Evolutionary conservation across 1,140 invertebrate species (phyloP), one percentile per base, ranked within the genome.

Genomic region (Brachionus rotundiformis): DNA sequence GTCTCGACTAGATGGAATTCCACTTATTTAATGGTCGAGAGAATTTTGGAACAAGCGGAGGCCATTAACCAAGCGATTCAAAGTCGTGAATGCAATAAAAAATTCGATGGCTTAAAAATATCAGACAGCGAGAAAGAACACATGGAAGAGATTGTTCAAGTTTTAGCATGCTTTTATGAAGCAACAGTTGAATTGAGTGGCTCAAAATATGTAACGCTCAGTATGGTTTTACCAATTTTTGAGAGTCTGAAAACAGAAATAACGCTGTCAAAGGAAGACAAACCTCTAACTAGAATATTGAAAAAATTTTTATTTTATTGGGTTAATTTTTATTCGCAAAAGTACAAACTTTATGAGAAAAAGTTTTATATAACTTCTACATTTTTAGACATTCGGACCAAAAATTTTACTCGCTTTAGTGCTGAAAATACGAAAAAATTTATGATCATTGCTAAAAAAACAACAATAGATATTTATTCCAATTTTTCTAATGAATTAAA

Each of bases 1-100:
- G 61, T 65, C 13, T 16, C 25, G n/a, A 65, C 61, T 31, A 65
- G 61, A 65, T 65, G 61, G 61, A 65, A 65, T 31, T 31, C 25
- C 29, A 65, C 61, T 31, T 65, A 31, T 31, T 31, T 65, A 65
- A 65, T 65, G 61, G 31, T 65, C n/a, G 61, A 65, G 29, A 29
- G 61, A 65, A 31, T 65, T 31, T 16, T 65, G 27, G 61, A 65
- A 31, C 61, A 65, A 33, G 31, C 13, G 13, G 61, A 65, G n/a
- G 61, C 29, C 13, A 65, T 65, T 31, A 65, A 65, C 29, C 27
- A 65, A 31, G 31, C 61, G 13, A 31, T 65, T 65, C 13, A 65
- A 31, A 29, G 31, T 65, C 4, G 61, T 31, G 61, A 65, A 31
- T 29, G 10, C n/a, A 65, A 65, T 31, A 65, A 31, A 65, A 33